Percentiles rank a stretch among this genome's conserved stretches.
phyloP scores from a whole-genome alignment of 2,888 invertebrate species.

The Macrophya annulata region DNA sequence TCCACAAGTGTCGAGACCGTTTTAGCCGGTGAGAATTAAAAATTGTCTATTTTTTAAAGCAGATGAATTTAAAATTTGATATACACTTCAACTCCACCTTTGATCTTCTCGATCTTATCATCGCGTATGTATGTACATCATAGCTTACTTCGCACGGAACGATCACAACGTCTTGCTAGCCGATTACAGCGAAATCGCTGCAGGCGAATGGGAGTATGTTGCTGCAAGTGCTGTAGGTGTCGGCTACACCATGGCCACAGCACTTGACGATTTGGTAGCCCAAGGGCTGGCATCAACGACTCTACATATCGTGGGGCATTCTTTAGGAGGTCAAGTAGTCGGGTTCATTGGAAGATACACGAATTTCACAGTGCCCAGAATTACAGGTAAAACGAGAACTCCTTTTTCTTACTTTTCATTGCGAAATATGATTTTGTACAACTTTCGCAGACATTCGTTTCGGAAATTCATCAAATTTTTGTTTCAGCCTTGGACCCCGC shows the following conservation, averaged over 20 bases:
- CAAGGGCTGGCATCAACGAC: slow-evolving; percentile 62
- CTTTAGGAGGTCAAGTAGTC: slow-evolving; percentile 72
- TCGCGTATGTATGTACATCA: background rate
- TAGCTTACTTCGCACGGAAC: slow-evolving; percentile 74
- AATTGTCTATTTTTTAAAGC: background rate
- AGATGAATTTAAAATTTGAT: background rate
- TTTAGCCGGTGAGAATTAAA: slow-evolving; percentile 66
- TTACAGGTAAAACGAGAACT: slow-evolving; percentile 66
- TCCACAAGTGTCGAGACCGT: slow-evolving; percentile 76
- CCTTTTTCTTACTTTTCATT: background rate
- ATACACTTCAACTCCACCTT: too few relatives aligned
- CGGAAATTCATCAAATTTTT: slow-evolving; percentile 16
- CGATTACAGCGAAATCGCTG: slow-evolving; percentile 80
- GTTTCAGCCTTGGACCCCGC: slow-evolving; percentile 80
- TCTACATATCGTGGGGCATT: slow-evolving; percentile 71
- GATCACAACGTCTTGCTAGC: slow-evolving; percentile 78
- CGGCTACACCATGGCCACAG: slow-evolving; percentile 64
- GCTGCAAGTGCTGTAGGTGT: slow-evolving; percentile 64
- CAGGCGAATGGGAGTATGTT: slow-evolving; percentile 74
- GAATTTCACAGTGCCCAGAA: slow-evolving; percentile 65
- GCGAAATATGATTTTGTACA: background rate
- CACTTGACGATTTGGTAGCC: slow-evolving; percentile 65
- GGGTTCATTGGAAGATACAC: slow-evolving; percentile 65
- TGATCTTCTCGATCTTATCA: too few relatives aligned
- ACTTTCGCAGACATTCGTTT: too few relatives aligned